These are phyloP conservation scores for Amphipoea lucens DNA, from an alignment of 2,888 invertebrate species.

Conservation along the genomic window DNA sequence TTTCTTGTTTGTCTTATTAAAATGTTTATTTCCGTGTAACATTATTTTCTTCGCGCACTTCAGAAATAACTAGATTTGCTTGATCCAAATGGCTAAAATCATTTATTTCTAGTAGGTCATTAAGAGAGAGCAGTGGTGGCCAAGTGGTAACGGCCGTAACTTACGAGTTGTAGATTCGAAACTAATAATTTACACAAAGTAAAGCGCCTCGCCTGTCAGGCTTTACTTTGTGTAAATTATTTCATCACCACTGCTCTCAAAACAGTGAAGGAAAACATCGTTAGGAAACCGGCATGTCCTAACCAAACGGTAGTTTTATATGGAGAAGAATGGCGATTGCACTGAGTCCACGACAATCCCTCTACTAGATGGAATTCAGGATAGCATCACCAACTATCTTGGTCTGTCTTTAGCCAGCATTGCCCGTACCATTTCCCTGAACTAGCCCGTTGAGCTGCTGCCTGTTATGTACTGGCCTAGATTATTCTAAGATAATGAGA, in stretches of 20 bases:
- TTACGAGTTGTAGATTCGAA: neutral
- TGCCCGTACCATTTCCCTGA: neutral
- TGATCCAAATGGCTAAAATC: neutral
- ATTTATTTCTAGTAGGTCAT: neutral
- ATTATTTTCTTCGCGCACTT: neutral
- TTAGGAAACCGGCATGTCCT: neutral
- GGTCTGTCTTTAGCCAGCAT: no score
- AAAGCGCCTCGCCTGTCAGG: neutral
- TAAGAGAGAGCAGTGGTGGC: neutral
- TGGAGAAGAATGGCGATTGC: neutral
- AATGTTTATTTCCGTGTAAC: slow-evolving; percentile 7
- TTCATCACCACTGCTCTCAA: neutral
- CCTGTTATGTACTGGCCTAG: neutral
- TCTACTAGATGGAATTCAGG: neutral
- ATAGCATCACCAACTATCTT: neutral
- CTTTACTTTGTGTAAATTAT: neutral
- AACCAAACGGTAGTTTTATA: neutral
- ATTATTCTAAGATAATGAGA: neutral
- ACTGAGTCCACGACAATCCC: neutral
- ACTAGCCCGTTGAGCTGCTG: neutral
- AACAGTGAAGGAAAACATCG: neutral
- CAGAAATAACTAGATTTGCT: neutral
- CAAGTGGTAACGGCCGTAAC: neutral
- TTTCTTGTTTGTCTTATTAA: neutral
- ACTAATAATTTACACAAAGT: neutral